Evolutionary conservation across 2,797 vertebrate genomes (phyloP).

Genomic region (Eulemur coronatus): DNA sequence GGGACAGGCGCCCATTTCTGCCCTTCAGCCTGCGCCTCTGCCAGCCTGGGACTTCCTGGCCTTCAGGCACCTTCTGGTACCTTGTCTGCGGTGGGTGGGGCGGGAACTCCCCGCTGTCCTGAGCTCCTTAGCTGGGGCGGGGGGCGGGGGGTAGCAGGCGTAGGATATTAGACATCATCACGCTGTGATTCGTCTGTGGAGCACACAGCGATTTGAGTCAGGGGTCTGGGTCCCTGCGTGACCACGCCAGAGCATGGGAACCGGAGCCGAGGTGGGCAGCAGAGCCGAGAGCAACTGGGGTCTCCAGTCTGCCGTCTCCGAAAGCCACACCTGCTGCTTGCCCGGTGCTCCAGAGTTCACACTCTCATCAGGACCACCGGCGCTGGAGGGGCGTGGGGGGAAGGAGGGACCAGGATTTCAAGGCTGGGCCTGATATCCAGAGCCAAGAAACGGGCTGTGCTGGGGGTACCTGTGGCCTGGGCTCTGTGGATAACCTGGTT

Average conservation of each 20-base stretch:
- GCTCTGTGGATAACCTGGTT: background rate
- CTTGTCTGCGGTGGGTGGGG: background rate
- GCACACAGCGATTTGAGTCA: background rate
- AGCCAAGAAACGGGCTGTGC: background rate
- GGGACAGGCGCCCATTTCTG: background rate
- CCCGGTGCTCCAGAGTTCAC: background rate
- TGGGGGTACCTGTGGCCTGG: background rate
- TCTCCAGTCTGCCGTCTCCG: background rate
- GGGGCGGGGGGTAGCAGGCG: background rate
- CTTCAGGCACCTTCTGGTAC: background rate
- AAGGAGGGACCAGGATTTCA: background rate
- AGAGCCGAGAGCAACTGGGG: background rate
- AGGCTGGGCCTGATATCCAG: background rate
- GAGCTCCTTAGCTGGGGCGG: background rate
- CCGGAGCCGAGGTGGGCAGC: fast-evolving
- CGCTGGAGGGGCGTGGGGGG: background rate
- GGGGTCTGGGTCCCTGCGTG: background rate
- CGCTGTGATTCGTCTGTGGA: background rate
- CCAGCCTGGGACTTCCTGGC: background rate
- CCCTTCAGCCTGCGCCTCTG: background rate
- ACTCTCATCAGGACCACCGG: background rate
- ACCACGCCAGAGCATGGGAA: background rate
- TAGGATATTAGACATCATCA: background rate
- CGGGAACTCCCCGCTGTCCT: background rate
- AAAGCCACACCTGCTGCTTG: background rate